Base-by-base conservation (phyloP, 1,140 invertebrate species). In the Scaptomyza pallida region DNA sequence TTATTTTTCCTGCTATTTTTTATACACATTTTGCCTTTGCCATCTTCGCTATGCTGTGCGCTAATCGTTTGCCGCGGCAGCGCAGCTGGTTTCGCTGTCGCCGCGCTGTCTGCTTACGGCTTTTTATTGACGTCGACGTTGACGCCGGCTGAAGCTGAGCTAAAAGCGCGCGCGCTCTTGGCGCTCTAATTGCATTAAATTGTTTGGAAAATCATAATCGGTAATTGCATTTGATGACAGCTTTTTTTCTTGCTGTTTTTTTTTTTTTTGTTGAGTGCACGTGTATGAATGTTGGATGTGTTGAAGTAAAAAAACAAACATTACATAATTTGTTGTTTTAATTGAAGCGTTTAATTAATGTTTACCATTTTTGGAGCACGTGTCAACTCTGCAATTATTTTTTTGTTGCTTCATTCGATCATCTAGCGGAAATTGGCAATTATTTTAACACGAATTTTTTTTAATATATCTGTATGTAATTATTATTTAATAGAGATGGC, bases 191-290 rank as follows among this genome's bases (percentile, higher is more conserved):
- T 82, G 82, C 75, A 88, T 88, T 88, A 88, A 88, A 88, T 88
- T 88, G 82, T 88, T 88, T 88, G 82, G 78, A 88, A 88, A 88
- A 88, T 88, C 75, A 88, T 88, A 88, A 88, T 82, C 83, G 67
- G 75, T 82, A 88, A 88, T 86, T 78, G 83, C 71, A 65, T 88
- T 88, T 88, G 78, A 88, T 80, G 78, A 88, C 78, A 82, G 78
- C 76, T 88, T 64, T 68, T 68, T 21, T 21, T 21, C 21, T 21
- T n/a, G n/a, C n/a, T n/a, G n/a, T n/a, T n/a, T 21, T 26, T 26
- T 26, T 26, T 4, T 26, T 26, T 26, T 4, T 26, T 51, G 33
- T n/a, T 10, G 33, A 40, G 30, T 61, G 52, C 35, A 40, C 52
- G 56, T 69, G 55, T 59, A n/a, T 37, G n/a, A n/a, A 41, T 59